Evolutionary conservation across 2,888 invertebrate species (phyloP), one percentile per base, ranked within the genome.

Genomic region (Steinernema carpocapsae): DNA sequence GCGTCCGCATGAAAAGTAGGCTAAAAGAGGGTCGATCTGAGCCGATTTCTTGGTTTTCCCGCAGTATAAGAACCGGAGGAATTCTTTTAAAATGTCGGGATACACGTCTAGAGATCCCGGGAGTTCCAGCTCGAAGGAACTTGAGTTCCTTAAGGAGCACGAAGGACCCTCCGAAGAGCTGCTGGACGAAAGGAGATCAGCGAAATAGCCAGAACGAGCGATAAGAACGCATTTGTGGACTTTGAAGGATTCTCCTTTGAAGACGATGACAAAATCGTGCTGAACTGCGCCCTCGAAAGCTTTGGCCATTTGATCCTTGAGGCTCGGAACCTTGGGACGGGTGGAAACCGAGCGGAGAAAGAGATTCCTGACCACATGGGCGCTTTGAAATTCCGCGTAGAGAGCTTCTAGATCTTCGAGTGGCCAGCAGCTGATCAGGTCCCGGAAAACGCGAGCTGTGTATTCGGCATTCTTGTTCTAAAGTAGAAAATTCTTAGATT

Each of bases 381-480:
- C 64, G 64, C 64, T 64, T 64, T 64, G 29, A 17, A 64, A 64
- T n/a, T 64, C 75, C 75, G 70, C 24, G 24, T 56, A 52, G 4
- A 78, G 72, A 1, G 75, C 51, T 45, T 79, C 76, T 0, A 78
- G 59, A 45, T 79, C 77, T 37, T 59, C 46, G 10, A 56, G 7
- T 43, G 80, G 80, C 83, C 83, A 83, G 32, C 43, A 72, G 48
- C 74, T 73, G 7, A 83, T 79, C 26, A 83, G 72, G 26, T 79
- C 79, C 24, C 71, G 48, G 70, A 79, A 79, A 1, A 76, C 71
- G 37, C 73, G 72, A 17, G 64, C 64, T 12, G 64, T 64, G 37
- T 64, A 64, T 17, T 64, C 64, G 29, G 32, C 6, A 32, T 32
- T 29, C 37, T 64, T 64, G 64, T 17, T 32, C 64, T 64, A 6